Base-by-base conservation (phyloP, 2,113 vertebrate species). In the Periophthalmodon schlosseri region DNA sequence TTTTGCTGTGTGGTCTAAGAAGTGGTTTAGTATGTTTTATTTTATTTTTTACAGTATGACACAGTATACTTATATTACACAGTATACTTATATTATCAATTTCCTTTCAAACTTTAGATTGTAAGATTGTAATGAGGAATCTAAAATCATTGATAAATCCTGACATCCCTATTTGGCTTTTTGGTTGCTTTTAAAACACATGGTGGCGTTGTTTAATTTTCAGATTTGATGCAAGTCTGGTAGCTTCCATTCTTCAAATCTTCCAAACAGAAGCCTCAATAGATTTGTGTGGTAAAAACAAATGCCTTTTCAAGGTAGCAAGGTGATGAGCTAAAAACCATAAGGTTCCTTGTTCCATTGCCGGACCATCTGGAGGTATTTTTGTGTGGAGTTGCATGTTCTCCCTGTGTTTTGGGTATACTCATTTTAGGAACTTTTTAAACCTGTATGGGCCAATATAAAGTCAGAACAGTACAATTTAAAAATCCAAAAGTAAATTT, bases 191-290 rank as follows among this genome's bases (percentile, higher is more conserved):
- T 28, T 28, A 28, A 28, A 28, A 28, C 28, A 28, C 28, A 28
- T 28, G n/a, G 20, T 9, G 10, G 2, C 39, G 10, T 44, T 44
- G 39, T 44, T 44, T 44, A 44, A 44, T 44, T 8, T 44, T 44
- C 39, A 44, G 39, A 44, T 44, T 28, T 28, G 28, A 44, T 44
- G 8, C 39, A 3, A 46, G 68, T 70, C 61, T 11, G 13, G 76
- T 47, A 72, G 70, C 61, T 68, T 20, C 61, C 44, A 72, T 64
- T 56, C 50, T 20, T 66, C 34, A 28, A 5, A 47, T 68, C 69
- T 80, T 69, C 69, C 69, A 80, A 74, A 79, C 75, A 74, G 76
- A 79, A 79, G 84, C 77, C 78, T 65, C 57, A 14, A 24, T 58
- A 14, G 12, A 28, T 28, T 28, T 24, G 57, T 1, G 57, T 4